These are phyloP conservation scores for Telmatherina bonti DNA, from an alignment of 2,797 vertebrate species.

Conservation along the genomic window DNA sequence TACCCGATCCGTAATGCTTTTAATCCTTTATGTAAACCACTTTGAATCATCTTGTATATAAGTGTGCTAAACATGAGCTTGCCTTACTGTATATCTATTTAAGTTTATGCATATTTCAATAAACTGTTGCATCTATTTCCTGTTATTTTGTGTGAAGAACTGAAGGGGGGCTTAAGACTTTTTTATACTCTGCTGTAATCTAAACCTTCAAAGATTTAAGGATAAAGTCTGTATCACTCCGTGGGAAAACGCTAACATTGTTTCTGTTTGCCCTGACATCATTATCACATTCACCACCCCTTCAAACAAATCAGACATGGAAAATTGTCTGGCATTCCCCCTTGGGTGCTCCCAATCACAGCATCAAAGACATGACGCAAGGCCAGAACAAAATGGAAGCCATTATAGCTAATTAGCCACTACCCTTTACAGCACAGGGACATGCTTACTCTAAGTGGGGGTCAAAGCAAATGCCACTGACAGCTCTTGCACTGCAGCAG, in stretches of 20 bases:
- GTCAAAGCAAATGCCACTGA: slow-evolving; percentile 73
- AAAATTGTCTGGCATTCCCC: slow-evolving; percentile 75
- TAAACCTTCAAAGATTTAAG: slow-evolving; percentile 29
- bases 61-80: too few relatives aligned
- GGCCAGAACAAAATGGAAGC: slow-evolving; percentile 80
- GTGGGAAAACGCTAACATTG: slow-evolving; percentile 55
- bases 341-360: slow-evolving; percentile 69
- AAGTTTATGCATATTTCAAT: neutral
- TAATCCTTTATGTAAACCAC: too few relatives aligned
- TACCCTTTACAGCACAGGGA: slow-evolving; percentile 73
- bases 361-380: slow-evolving; percentile 78
- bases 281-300: slow-evolving; percentile 56
- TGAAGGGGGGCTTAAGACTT: neutral
- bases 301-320: slow-evolving; percentile 70
- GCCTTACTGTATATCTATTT: neutral
- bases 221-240: slow-evolving; percentile 44
- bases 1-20: too few relatives aligned
- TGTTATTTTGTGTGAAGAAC: neutral
- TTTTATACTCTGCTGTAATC: slow-evolving; percentile 18
- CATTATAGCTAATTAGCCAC: slow-evolving; percentile 82
- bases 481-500: slow-evolving; percentile 69
- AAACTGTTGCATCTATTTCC: neutral
- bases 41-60: too few relatives aligned
- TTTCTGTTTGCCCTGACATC: slow-evolving; percentile 62
- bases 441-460: slow-evolving; percentile 69